Percentiles rank a stretch among this genome's conserved stretches.
These are phyloP conservation scores for Melanerpes formicivorus DNA, from an alignment of 2,113 vertebrate species.

Conservation along the genomic window DNA sequence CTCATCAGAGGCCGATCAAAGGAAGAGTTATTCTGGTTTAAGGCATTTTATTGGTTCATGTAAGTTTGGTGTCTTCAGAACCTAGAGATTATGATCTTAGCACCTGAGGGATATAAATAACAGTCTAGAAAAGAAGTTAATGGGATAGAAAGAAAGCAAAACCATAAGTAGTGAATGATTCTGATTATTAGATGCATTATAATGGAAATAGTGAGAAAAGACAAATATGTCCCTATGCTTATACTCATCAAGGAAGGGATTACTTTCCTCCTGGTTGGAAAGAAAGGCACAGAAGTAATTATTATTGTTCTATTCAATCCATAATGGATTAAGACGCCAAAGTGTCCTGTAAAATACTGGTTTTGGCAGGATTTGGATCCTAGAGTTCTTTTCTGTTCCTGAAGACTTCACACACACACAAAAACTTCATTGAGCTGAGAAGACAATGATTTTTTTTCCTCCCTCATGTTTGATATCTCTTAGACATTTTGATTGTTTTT, in stretches of 20 bases:
- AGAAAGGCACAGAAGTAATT: background rate
- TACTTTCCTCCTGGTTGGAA: background rate
- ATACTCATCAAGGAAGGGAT: background rate
- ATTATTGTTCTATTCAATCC: background rate
- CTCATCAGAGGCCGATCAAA: background rate
- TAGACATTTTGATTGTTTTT: background rate
- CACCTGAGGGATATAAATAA: background rate
- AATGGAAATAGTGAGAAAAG: background rate
- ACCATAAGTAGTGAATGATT: background rate
- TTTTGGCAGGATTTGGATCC: background rate
- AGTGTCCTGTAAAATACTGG: background rate
- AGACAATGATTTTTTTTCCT: background rate
- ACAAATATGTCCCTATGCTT: background rate
- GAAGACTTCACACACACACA: background rate
- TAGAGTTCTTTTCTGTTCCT: background rate
- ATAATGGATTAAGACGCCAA: background rate
- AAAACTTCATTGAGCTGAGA: background rate
- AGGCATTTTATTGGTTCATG: background rate
- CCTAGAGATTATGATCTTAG: background rate
- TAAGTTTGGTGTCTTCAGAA: background rate
- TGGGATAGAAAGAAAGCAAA: background rate
- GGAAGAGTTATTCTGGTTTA: background rate
- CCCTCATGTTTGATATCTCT: background rate
- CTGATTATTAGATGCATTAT: background rate
- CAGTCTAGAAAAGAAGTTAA: background rate